These are phyloP conservation scores for Dasypus novemcinctus DNA, from an alignment of 2,113 vertebrate species.

Conservation along the genomic window DNA sequence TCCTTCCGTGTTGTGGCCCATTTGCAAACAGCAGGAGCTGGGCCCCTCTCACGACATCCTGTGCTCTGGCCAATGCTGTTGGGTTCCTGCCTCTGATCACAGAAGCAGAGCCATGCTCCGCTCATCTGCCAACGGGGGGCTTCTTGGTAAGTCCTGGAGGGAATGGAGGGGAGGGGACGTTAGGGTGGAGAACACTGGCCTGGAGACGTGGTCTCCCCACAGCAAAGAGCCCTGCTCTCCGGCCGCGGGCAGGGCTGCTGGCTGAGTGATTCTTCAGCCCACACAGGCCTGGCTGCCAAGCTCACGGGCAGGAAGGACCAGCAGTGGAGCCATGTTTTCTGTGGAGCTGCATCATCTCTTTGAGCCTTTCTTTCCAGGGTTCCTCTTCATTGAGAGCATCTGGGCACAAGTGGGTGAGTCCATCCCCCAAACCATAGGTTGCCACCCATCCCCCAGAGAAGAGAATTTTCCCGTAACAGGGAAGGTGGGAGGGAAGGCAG, in stretches of 20 bases:
- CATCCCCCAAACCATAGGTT: neutral
- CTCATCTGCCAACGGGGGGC: accelerated
- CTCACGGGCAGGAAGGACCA: accelerated
- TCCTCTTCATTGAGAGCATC: neutral
- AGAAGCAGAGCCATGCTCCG: neutral
- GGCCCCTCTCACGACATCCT: neutral
- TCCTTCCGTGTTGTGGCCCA: neutral
- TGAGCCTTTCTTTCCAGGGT: neutral
- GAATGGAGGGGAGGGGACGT: accelerated
- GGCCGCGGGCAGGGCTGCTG: accelerated
- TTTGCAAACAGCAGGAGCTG: accelerated
- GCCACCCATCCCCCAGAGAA: neutral
- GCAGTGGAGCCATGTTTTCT: neutral
- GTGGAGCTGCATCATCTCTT: accelerated
- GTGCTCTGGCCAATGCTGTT: neutral
- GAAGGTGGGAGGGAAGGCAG: neutral
- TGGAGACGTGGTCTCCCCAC: neutral
- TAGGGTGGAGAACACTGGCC: no score
- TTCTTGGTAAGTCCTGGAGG: neutral
- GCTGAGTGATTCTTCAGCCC: neutral
- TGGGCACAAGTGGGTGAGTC: neutral
- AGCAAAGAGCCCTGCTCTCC: neutral
- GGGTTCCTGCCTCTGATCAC: neutral
- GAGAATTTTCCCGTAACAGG: neutral
- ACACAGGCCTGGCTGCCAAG: neutral